Conservation (phyloP, 2,888 invertebrate species). For the Drosophila prolongata region DNA sequence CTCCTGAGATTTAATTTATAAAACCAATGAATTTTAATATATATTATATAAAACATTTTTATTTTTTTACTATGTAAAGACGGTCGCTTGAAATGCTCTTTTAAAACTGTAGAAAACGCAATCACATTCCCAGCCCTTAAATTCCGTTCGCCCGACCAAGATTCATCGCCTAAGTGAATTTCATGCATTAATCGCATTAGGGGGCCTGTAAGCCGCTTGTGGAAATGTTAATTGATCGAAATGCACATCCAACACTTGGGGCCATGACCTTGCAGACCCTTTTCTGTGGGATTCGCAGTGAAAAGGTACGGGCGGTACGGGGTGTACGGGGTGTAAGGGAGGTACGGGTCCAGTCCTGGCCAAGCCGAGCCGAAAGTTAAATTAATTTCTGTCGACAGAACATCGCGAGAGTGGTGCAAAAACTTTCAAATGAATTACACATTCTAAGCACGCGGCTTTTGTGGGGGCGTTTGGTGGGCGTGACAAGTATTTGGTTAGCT, state of each 20-base stretch:
- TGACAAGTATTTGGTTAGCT: conserved; percentile 37
- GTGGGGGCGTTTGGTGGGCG: conserved; percentile 15
- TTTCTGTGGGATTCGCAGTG: not conserved
- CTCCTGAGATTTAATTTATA: too few relatives aligned
- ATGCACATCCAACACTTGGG: conserved; percentile 55
- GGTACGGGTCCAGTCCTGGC: conserved; percentile 4
- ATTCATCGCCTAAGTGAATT: conserved; percentile 54
- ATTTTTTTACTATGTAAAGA: not conserved
- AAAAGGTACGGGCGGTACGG: not conserved
- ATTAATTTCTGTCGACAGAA: conserved; percentile 68
- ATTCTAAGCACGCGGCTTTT: conserved; percentile 69
- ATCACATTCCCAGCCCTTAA: not conserved
- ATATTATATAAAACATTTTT: too few relatives aligned
- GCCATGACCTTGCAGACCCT: conserved; percentile 27
- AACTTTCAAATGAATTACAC: conserved; percentile 76
- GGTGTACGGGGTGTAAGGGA: not conserved
- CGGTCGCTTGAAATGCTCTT: not conserved
- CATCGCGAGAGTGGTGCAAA: conserved; percentile 28
- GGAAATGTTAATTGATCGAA: conserved; percentile 64
- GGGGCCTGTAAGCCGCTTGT: conserved; percentile 54
- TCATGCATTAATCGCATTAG: conserved; percentile 67
- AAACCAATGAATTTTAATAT: too few relatives aligned
- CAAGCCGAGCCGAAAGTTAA: conserved; percentile 55
- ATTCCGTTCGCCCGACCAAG: not conserved
- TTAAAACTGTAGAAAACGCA: not conserved